Evolutionary conservation across 2,113 vertebrate genomes (phyloP).

Genomic region (Mirounga angustirostris): DNA sequence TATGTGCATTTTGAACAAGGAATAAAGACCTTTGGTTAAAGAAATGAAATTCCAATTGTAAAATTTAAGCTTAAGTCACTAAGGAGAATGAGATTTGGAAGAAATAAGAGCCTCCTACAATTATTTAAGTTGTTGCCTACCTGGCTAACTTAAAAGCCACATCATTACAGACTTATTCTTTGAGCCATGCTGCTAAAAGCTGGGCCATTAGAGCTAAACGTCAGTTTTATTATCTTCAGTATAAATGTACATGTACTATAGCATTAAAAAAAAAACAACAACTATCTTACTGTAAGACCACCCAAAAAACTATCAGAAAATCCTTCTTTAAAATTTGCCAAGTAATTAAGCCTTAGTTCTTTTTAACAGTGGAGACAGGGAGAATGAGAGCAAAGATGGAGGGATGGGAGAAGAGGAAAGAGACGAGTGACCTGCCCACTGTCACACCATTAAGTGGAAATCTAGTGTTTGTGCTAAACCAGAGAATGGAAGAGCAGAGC

Average conservation of each 20-base stretch:
- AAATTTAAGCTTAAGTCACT: constrained; percentile 1
- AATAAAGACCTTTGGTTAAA: neutral
- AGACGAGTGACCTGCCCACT: too few relatives aligned
- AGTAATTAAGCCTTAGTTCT: neutral
- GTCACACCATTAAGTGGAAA: too few relatives aligned
- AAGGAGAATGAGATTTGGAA: constrained; percentile 8
- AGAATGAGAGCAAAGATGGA: neutral
- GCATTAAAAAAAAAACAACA: neutral
- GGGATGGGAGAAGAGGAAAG: neutral
- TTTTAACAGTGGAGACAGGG: neutral
- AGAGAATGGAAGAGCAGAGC: neutral
- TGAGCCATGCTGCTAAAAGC: neutral
- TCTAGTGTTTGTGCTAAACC: neutral
- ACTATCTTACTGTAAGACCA: neutral
- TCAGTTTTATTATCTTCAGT: neutral
- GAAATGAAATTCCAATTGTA: neutral
- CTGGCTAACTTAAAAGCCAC: neutral
- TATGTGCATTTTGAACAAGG: neutral
- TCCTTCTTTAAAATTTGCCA: constrained; percentile 16
- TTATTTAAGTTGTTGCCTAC: neutral
- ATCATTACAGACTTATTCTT: neutral
- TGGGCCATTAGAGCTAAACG: neutral
- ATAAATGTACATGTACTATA: neutral
- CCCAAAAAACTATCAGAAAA: neutral
- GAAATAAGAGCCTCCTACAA: constrained; percentile 37